Evolutionary conservation across 2,797 vertebrate genomes (phyloP).

Genomic region (Brachyalestes nurse): DNA sequence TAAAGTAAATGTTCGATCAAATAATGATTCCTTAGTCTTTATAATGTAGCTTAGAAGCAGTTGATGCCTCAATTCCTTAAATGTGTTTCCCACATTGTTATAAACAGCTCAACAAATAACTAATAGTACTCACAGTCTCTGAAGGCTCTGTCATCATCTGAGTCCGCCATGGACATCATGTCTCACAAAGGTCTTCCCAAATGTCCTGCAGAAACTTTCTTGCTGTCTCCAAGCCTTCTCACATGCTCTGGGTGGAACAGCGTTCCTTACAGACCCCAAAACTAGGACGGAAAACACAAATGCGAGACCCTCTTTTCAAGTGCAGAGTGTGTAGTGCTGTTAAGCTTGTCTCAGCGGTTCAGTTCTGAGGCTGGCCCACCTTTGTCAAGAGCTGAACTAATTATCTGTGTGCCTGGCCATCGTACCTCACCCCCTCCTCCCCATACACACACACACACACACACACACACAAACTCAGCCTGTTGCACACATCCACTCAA

Average conservation of each 20-base stretch:
- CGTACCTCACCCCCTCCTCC: constrained; percentile 68
- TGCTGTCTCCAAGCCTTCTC: constrained; percentile 62
- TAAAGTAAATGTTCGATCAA: background rate
- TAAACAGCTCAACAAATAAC: background rate
- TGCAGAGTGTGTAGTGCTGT: constrained; percentile 74
- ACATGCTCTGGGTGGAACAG: constrained; percentile 70
- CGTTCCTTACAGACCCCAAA: constrained; percentile 64
- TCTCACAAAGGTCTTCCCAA: constrained; percentile 69
- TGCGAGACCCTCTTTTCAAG: constrained; percentile 59
- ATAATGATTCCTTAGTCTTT: background rate
- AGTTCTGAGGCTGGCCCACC: constrained; percentile 85
- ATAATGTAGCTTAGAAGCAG: background rate
- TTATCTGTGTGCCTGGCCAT: constrained; percentile 83
- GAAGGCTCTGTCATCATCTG: constrained; percentile 77
- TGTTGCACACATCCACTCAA: constrained; percentile 57
- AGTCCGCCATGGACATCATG: constrained; percentile 81
- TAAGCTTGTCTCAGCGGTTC: constrained; percentile 76
- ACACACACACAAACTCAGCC: constrained; percentile 61
- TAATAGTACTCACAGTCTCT: constrained; percentile 86
- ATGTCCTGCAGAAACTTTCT: constrained; percentile 65
- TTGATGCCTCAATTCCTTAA: background rate
- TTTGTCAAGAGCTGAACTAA: constrained; percentile 89
- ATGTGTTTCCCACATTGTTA: background rate
- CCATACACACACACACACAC: constrained; percentile 47
- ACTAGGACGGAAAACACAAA: constrained; percentile 28